A percentile compares a stretch with the other conserved stretches of the same genome.
These are phyloP conservation scores for Carcina quercana DNA, from an alignment of 2,888 invertebrate species.

Conservation along the genomic window DNA sequence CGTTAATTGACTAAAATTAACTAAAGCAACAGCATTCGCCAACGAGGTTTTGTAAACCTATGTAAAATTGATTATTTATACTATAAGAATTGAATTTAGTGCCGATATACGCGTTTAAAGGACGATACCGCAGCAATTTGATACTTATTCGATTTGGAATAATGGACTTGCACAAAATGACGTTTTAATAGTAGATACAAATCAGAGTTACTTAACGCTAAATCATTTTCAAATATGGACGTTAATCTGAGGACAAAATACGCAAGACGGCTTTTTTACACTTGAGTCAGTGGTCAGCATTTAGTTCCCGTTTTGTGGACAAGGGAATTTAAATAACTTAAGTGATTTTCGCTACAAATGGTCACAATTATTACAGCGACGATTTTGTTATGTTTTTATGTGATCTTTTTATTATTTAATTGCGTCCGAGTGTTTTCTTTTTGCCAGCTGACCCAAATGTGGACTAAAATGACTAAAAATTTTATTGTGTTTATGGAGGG, in stretches of 20 bases:
- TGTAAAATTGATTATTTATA: conserved; percentile 30
- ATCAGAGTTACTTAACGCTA: conserved; percentile 63
- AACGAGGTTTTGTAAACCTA: conserved; percentile 58
- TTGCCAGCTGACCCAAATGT: conserved; percentile 41
- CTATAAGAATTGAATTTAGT: conserved; percentile 54
- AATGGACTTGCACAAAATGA: conserved; percentile 38
- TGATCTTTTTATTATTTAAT: too few species aligned
- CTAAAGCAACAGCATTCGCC: conserved; percentile 51
- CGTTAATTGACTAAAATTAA: conserved; percentile 67
- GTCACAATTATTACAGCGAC: too few species aligned
- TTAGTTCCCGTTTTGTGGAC: neutral
- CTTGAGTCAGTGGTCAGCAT: conserved; percentile 32
- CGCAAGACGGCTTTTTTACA: conserved; percentile 59
- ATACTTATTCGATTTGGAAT: conserved; percentile 22
- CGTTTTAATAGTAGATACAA: conserved; percentile 37
- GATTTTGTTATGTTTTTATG: too few species aligned
- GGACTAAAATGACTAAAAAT: conserved; percentile 54
- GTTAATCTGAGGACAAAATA: conserved; percentile 67
- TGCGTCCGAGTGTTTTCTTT: too few species aligned
- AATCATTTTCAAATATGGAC: conserved; percentile 70
- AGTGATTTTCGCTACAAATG: neutral
- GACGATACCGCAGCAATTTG: conserved; percentile 30
- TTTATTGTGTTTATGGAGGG: conserved; percentile 67
- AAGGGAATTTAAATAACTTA: neutral
- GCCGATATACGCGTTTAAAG: conserved; percentile 35